Conservation (phyloP, 1,140 invertebrate genomes). For the Drosophila truncata region DNA sequence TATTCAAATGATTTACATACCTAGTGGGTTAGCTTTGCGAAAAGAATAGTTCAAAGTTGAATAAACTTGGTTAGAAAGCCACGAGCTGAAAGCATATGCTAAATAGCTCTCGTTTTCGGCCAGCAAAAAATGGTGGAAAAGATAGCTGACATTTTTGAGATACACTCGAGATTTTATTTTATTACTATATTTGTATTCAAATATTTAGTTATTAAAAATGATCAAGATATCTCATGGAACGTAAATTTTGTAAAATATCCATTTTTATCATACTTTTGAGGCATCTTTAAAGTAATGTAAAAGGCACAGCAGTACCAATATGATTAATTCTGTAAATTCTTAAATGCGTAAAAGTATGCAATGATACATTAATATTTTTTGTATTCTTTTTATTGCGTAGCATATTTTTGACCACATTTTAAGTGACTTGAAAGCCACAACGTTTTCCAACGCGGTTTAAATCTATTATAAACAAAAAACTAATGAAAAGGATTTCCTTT, state of each 20-base stretch:
- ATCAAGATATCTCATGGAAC: neutral
- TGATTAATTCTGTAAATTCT: neutral
- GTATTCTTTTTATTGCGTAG: too few relatives aligned
- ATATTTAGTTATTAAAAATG: neutral
- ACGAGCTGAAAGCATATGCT: slow-evolving; percentile 29
- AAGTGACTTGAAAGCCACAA: too few relatives aligned
- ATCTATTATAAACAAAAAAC: too few relatives aligned
- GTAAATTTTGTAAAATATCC: too few relatives aligned
- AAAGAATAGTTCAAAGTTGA: slow-evolving; percentile 58
- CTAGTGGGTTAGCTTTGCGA: neutral
- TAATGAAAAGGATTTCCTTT: neutral
- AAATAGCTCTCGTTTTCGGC: slow-evolving; percentile 5
- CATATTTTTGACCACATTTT: too few relatives aligned
- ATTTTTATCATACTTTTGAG: too few relatives aligned
- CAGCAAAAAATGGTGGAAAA: neutral
- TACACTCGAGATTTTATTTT: neutral
- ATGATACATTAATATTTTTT: too few relatives aligned
- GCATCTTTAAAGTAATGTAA: neutral
- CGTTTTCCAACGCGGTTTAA: too few relatives aligned
- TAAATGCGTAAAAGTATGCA: too few relatives aligned
- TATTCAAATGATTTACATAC: slow-evolving; percentile 47
- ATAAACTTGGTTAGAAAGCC: slow-evolving; percentile 58
- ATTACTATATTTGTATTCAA: neutral
- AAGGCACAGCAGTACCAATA: too few relatives aligned
- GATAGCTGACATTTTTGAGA: slow-evolving; percentile 3